phyloP scores from a whole-genome alignment of 2,113 vertebrate species.

The Harpagus bidentatus region DNA sequence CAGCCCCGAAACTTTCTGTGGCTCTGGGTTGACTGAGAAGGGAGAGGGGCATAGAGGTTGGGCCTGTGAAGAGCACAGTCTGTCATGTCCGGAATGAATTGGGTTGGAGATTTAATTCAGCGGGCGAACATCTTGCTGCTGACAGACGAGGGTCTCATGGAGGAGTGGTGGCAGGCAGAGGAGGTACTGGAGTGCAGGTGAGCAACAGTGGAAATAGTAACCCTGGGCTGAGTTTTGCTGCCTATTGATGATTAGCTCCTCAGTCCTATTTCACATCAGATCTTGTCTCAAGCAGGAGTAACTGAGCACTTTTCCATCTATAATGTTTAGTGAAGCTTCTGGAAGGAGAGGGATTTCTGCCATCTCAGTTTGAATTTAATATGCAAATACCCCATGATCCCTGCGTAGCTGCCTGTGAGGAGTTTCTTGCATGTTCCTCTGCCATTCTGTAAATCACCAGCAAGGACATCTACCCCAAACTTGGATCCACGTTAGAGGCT shows the following conservation, averaged over 20 bases:
- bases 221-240: neutral
- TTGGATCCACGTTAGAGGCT: neutral
- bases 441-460: neutral
- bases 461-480: neutral
- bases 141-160: rapidly evolving
- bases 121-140: neutral
- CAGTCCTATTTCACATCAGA: neutral
- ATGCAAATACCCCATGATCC: neutral
- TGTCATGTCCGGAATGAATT: rapidly evolving
- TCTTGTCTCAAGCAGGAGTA: neutral
- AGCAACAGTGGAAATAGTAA: neutral
- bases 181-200: neutral
- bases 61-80: neutral
- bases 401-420: neutral
- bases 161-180: neutral
- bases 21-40: neutral
- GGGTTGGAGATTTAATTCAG: neutral
- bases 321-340: neutral
- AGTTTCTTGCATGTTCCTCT: neutral
- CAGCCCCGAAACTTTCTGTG: neutral
- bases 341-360: neutral
- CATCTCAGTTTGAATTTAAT: neutral
- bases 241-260: neutral
- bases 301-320: neutral
- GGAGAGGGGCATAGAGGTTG: neutral